Conservation (phyloP, 1,140 invertebrate species). For the Sminthurinus signatus region DNA sequence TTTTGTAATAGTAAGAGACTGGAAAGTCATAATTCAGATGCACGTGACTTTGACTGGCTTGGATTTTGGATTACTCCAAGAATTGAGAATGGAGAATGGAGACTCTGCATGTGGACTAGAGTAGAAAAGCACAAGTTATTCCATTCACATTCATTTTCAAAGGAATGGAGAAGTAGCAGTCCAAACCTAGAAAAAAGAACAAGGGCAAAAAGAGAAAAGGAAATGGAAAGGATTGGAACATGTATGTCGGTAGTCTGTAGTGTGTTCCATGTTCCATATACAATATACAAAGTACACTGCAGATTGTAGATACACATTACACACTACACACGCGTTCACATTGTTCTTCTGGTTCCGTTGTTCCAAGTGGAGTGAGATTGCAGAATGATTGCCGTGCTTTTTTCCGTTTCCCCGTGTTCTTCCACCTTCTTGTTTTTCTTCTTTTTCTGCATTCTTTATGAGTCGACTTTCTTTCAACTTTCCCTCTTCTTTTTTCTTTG, state of each 20-base stretch:
- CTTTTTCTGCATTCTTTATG: conserved; percentile 9
- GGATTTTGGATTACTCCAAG: not conserved
- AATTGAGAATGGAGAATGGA: too few species aligned
- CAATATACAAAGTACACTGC: too few species aligned
- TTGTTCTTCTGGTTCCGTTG: too few species aligned
- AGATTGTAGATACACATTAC: too few species aligned
- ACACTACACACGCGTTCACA: too few species aligned
- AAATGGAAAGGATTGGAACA: not conserved
- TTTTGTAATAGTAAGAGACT: not conserved
- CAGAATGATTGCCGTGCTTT: conserved; percentile 4
- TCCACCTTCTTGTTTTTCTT: conserved; percentile 2
- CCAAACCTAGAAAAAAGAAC: not conserved
- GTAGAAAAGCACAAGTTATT: not conserved
- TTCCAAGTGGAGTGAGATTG: not conserved
- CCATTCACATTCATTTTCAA: conserved; percentile 1
- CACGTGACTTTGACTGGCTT: conserved; percentile 10
- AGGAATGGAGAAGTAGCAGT: not conserved
- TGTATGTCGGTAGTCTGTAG: not conserved
- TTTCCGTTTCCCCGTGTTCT: not conserved
- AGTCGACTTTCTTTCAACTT: not conserved
- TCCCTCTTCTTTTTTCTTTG: not conserved
- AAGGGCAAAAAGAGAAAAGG: not conserved
- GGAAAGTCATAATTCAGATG: conserved; percentile 13
- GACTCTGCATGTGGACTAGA: not conserved
- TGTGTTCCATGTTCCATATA: too few species aligned